A percentile compares a stretch with the other conserved stretches of the same genome.
phyloP scores from a whole-genome alignment of 2,888 invertebrate species.

The Iphiclides podalirius region DNA sequence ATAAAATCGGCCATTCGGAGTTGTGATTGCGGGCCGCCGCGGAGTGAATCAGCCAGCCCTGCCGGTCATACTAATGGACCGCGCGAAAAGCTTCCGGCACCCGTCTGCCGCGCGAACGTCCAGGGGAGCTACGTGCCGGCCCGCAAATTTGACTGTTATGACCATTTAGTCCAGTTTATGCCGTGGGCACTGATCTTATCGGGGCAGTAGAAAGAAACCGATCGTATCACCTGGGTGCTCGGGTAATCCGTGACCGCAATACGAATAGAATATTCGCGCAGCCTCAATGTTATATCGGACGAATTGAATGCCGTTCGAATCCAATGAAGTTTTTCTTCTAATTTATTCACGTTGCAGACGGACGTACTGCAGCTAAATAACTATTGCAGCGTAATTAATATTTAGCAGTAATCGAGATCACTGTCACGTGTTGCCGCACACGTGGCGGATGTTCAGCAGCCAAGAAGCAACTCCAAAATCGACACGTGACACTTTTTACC shows the following conservation, averaged over 20 bases:
- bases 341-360: constrained; percentile 5
- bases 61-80: constrained; percentile 53
- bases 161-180: constrained; percentile 46
- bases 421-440: constrained; percentile 1
- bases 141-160: constrained; percentile 57
- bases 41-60: constrained; percentile 44
- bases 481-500: background rate
- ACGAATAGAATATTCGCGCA: constrained; percentile 25
- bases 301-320: constrained; percentile 6
- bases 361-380: background rate
- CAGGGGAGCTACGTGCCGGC: constrained; percentile 36
- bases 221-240: constrained; percentile 45
- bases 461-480: constrained; percentile 1
- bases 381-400: constrained; percentile 16
- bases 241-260: constrained; percentile 43
- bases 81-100: constrained; percentile 54
- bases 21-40: constrained; percentile 30
- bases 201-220: constrained; percentile 33
- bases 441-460: background rate
- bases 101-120: constrained; percentile 33
- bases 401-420: constrained; percentile 13
- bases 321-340: background rate
- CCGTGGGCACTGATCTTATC: constrained; percentile 47
- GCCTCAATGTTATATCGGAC: constrained; percentile 23
- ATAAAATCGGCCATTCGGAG: constrained; percentile 20